Percentiles rank a stretch among this genome's conserved stretches.
phyloP scores from a whole-genome alignment of 2,113 vertebrate species.

The Thamnaconus septentrionalis region DNA sequence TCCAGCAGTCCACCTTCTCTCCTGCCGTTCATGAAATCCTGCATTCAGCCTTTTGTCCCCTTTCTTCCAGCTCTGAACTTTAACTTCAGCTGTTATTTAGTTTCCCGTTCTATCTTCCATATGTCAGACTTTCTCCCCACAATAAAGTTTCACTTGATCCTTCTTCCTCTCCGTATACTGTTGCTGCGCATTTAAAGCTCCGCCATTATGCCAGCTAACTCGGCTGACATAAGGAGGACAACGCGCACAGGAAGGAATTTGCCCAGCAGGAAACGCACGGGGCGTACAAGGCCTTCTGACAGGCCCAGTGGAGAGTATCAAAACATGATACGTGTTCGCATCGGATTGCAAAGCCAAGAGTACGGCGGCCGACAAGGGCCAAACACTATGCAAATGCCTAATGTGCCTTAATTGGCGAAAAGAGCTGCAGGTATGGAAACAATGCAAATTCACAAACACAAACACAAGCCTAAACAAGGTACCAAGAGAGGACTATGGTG shows the following conservation, averaged over 20 bases:
- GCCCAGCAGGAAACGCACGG: neutral
- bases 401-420: no score
- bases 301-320: no score
- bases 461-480: no score
- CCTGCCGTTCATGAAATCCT: slow-evolving; percentile 33
- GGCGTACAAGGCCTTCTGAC: neutral
- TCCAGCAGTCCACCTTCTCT: slow-evolving; percentile 36
- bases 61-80: slow-evolving; percentile 14
- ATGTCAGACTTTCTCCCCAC: slow-evolving; percentile 1
- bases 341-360: no score
- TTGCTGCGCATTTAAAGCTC: neutral
- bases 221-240: slow-evolving; percentile 4
- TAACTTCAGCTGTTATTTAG: slow-evolving; percentile 6
- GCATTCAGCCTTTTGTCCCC: slow-evolving; percentile 26
- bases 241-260: slow-evolving; percentile 4
- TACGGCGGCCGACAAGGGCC: no score
- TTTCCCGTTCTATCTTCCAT: slow-evolving; percentile 9
- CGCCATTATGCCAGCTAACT: slow-evolving; percentile 8
- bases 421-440: no score
- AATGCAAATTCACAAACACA: no score
- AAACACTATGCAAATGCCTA: no score
- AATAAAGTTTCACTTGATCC: slow-evolving; percentile 24
- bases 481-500: no score
- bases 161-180: neutral
- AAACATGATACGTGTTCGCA: no score